Conservation (phyloP, 2,797 vertebrate species). For the Tiaroga cobitis region DNA sequence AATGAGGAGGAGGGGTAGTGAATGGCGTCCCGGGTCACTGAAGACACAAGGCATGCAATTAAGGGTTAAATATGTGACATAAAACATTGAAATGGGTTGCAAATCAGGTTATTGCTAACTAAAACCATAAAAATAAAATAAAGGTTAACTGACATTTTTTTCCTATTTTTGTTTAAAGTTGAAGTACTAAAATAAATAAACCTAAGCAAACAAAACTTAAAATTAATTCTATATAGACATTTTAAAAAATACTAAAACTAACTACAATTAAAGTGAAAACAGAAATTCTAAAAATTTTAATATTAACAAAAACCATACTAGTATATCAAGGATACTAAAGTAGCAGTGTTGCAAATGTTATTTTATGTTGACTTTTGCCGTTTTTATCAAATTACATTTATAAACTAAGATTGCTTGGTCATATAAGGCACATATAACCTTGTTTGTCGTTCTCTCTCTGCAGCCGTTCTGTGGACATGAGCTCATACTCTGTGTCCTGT, state of each 20-base stretch:
- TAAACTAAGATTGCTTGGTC: background rate
- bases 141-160: background rate
- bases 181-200: background rate
- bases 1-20: no score
- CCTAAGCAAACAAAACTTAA: background rate
- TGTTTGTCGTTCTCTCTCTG: constrained; percentile 55
- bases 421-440: background rate
- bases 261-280: background rate
- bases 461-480: constrained; percentile 93
- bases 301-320: background rate
- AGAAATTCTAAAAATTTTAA: background rate
- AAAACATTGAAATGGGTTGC: background rate
- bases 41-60: no score
- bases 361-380: background rate
- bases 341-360: background rate
- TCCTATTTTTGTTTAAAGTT: background rate
- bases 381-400: background rate
- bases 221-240: background rate
- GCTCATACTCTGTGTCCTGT: constrained; percentile 88
- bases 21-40: no score
- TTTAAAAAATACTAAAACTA: background rate
- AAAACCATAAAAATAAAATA: background rate
- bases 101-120: background rate
- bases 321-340: background rate
- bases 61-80: background rate